Conservation (phyloP, 2,888 invertebrate genomes). For the Drosophila nr. perissopoda region DNA sequence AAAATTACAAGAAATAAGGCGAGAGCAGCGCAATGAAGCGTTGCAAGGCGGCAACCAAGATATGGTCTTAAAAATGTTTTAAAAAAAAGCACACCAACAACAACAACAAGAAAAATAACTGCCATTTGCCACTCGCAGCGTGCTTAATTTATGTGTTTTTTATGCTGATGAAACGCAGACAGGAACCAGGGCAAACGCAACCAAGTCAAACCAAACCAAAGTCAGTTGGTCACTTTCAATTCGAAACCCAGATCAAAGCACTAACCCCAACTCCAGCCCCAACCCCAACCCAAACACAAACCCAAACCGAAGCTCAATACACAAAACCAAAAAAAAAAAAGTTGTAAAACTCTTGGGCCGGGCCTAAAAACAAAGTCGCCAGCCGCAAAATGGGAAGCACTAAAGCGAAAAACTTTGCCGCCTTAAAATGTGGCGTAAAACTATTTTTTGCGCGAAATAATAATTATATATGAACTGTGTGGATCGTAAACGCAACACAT, state of each 20-base stretch:
- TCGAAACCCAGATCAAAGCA: slow-evolving; percentile 4
- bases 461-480: background rate
- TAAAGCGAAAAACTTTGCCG: slow-evolving; percentile 28
- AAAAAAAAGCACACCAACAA: background rate
- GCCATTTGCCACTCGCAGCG: slow-evolving; percentile 73
- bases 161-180: slow-evolving; percentile 82
- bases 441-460: background rate
- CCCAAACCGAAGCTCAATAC: background rate
- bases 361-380: slow-evolving; percentile 15
- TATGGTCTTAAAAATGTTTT: slow-evolving; percentile 35
- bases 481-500: background rate
- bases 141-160: slow-evolving; percentile 83
- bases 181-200: slow-evolving; percentile 30
- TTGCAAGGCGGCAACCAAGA: slow-evolving; percentile 72
- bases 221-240: slow-evolving; percentile 38
- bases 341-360: slow-evolving; percentile 22
- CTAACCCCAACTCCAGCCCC: slow-evolving; percentile 8
- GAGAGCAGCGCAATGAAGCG: slow-evolving; percentile 66
- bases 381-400: slow-evolving; percentile 36
- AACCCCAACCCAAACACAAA: background rate
- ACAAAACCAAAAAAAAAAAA: background rate
- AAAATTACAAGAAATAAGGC: slow-evolving; percentile 11
- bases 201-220: slow-evolving; percentile 21
- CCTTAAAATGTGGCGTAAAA: background rate
- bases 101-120: slow-evolving; percentile 33